Evolutionary conservation across 2,113 vertebrate species (phyloP).

Genomic region (Craseonycteris thonglongyai): DNA sequence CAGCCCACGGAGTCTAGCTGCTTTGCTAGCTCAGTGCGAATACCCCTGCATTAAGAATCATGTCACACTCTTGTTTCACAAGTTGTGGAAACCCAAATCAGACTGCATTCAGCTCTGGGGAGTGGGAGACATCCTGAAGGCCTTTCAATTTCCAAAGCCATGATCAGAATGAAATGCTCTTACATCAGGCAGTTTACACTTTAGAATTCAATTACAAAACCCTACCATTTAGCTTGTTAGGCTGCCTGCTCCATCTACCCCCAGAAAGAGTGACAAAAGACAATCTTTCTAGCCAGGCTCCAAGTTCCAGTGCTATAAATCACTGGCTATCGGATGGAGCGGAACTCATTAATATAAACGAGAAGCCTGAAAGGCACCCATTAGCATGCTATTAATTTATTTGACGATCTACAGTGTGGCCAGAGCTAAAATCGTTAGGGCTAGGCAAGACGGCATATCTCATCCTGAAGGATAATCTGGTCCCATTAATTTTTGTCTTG

Average conservation of each 20-base stretch:
- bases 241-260: slow-evolving; percentile 69
- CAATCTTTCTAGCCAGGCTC: slow-evolving; percentile 67
- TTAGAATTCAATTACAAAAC: slow-evolving; percentile 79
- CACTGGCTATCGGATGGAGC: slow-evolving; percentile 77
- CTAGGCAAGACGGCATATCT: slow-evolving; percentile 32
- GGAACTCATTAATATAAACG: slow-evolving; percentile 81
- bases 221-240: slow-evolving; percentile 75
- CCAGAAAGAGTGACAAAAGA: slow-evolving; percentile 62
- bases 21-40: slow-evolving; percentile 62
- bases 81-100: slow-evolving; percentile 59
- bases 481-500: slow-evolving; percentile 72
- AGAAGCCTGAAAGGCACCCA: slow-evolving; percentile 76
- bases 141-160: slow-evolving; percentile 60
- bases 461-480: slow-evolving; percentile 59
- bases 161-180: slow-evolving; percentile 70
- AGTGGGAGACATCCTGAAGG: slow-evolving; percentile 54
- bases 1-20: slow-evolving; percentile 36
- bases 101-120: slow-evolving; percentile 64
- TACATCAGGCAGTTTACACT: slow-evolving; percentile 52
- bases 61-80: slow-evolving; percentile 47
- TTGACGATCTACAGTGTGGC: slow-evolving; percentile 65
- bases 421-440: slow-evolving; percentile 71
- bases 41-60: slow-evolving; percentile 40
- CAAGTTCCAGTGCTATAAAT: slow-evolving; percentile 78
- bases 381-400: slow-evolving; percentile 75